Conservation (phyloP, 2,888 invertebrate species). For the Anthrax anthrax region DNA sequence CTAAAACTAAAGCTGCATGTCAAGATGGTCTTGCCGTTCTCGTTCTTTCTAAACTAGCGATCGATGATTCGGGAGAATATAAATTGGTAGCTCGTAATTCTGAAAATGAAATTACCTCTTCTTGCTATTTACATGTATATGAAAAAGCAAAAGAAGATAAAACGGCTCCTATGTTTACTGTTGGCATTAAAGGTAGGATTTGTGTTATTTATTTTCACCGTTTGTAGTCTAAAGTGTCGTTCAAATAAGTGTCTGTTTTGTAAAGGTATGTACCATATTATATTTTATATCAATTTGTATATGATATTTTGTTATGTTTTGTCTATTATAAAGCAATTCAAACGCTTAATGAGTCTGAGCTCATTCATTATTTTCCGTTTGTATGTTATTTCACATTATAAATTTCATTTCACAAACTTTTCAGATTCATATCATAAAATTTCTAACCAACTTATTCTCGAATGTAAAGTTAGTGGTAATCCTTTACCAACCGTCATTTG, state of each 20-base stretch:
- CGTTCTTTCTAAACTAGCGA: slow-evolving; percentile 52
- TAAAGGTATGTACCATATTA: slow-evolving; percentile 7
- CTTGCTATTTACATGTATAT: slow-evolving; percentile 53
- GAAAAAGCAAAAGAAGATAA: slow-evolving; percentile 52
- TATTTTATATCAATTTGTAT: not conserved
- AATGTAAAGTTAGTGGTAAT: slow-evolving; percentile 61
- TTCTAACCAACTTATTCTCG: slow-evolving; percentile 55
- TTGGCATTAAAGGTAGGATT: slow-evolving; percentile 52
- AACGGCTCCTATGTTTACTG: slow-evolving; percentile 57
- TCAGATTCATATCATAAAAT: slow-evolving; percentile 52
- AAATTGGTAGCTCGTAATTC: slow-evolving; percentile 60
- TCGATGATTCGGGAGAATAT: slow-evolving; percentile 62
- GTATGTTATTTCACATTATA: not conserved
- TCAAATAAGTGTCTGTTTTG: not conserved
- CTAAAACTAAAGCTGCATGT: slow-evolving; percentile 45
- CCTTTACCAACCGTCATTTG: slow-evolving; percentile 54
- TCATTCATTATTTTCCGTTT: not conserved
- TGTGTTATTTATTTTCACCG: slow-evolving; percentile 6
- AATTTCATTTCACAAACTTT: slow-evolving; percentile 9
- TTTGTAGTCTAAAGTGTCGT: not conserved
- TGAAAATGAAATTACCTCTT: slow-evolving; percentile 53
- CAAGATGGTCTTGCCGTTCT: slow-evolving; percentile 58
- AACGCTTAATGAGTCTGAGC: not conserved
- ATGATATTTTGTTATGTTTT: not conserved
- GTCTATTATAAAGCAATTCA: not conserved